A percentile compares a stretch with the other conserved stretches of the same genome.
These are phyloP conservation scores for Clusia tigrina DNA, from an alignment of 2,888 invertebrate species.

Conservation along the genomic window DNA sequence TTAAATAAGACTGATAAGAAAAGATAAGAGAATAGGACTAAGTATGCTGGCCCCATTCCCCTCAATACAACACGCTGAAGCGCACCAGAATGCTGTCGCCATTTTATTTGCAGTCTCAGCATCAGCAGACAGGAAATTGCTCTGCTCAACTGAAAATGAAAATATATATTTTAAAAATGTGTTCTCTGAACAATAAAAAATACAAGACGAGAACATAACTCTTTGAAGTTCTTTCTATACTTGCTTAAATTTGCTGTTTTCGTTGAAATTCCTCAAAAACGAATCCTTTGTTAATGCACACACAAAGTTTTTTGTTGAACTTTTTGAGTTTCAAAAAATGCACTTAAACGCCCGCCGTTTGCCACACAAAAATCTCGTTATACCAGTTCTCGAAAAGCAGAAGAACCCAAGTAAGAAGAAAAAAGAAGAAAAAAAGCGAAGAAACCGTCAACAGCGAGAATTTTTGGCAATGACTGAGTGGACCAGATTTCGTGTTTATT, in stretches of 20 bases:
- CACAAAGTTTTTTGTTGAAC: slow-evolving; percentile 7
- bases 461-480: slow-evolving; percentile 26
- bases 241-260: neutral
- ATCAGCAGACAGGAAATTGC: no score
- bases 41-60: no score
- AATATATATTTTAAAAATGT: no score
- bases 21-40: no score
- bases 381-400: slow-evolving; percentile 10
- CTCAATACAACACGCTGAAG: no score
- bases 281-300: slow-evolving; percentile 2
- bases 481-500: slow-evolving; percentile 19
- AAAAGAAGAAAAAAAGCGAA: slow-evolving; percentile 8
- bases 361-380: slow-evolving; percentile 4
- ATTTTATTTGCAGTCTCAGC: no score
- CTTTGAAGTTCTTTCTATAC: no score
- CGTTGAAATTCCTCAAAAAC: slow-evolving; percentile 1
- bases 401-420: slow-evolving; percentile 5
- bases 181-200: neutral
- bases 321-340: neutral
- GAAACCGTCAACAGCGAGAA: neutral
- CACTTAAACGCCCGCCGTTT: neutral
- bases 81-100: no score
- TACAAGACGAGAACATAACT: neutral
- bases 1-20: no score
- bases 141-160: no score